Conservation (phyloP, 2,888 invertebrate genomes). For the Rhamnusium bicolor region DNA sequence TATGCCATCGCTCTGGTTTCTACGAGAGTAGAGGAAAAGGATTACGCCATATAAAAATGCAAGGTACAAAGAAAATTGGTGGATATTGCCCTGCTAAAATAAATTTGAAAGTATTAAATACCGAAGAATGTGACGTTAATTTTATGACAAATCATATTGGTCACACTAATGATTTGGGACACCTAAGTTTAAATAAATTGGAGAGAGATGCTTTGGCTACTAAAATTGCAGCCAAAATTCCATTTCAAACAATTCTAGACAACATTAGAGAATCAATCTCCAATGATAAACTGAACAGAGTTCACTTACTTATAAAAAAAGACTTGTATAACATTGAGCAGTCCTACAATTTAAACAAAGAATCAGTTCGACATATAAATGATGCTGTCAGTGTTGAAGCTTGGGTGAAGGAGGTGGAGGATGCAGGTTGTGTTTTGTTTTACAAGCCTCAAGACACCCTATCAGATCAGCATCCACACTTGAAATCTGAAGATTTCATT, state of each 20-base stretch:
- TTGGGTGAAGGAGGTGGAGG: neutral
- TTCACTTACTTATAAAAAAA: neutral
- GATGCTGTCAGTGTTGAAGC: neutral
- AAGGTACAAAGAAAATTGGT: too few relatives aligned
- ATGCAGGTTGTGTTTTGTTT: neutral
- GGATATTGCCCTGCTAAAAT: too few relatives aligned
- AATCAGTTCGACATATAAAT: neutral
- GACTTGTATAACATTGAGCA: neutral
- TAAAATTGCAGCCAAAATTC: neutral
- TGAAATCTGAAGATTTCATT: too few relatives aligned
- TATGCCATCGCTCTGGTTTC: too few relatives aligned
- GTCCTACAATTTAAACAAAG: neutral
- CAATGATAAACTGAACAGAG: conserved; percentile 1
- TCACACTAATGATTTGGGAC: neutral
- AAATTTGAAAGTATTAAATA: too few relatives aligned
- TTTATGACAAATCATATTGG: conserved; percentile 2
- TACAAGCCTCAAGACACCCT: conserved; percentile 1
- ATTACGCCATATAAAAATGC: too few relatives aligned
- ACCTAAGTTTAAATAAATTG: neutral
- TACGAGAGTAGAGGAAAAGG: too few relatives aligned
- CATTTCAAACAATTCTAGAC: neutral
- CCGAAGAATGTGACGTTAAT: neutral
- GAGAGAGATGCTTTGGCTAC: neutral
- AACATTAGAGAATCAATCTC: neutral
- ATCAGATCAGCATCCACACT: too few relatives aligned